These are phyloP conservation scores for Ptyas mucosa DNA, from an alignment of 2,113 vertebrate species.

Conservation along the genomic window DNA sequence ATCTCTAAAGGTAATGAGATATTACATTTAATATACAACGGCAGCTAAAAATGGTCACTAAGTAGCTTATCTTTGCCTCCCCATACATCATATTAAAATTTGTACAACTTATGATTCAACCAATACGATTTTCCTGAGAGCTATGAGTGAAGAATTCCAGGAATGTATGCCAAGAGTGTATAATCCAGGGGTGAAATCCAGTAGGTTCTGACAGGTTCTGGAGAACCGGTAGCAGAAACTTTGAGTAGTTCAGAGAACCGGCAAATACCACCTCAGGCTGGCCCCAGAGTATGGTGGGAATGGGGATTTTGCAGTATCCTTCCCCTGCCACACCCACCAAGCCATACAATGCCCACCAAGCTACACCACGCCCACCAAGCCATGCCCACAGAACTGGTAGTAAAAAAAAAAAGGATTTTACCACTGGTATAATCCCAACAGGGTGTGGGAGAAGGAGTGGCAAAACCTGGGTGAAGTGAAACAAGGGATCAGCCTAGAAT, in stretches of 20 bases:
- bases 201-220: too few relatives aligned
- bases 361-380: too few relatives aligned
- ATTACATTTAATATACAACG: neutral
- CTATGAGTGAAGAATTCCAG: neutral
- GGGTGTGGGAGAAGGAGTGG: neutral
- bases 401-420: too few relatives aligned
- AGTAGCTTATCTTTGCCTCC: neutral
- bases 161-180: neutral
- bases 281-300: too few relatives aligned
- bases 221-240: too few relatives aligned
- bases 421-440: neutral
- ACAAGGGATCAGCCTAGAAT: neutral
- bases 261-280: too few relatives aligned
- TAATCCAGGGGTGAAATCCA: neutral
- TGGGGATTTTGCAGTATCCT: too few relatives aligned
- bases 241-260: too few relatives aligned
- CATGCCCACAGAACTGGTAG: too few relatives aligned
- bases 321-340: too few relatives aligned
- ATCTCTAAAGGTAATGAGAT: neutral
- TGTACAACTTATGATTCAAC: neutral
- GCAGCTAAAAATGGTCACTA: neutral
- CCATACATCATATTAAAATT: neutral
- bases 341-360: too few relatives aligned
- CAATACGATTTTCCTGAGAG: neutral
- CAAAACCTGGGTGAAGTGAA: neutral